These are phyloP conservation scores for Pectinophora gossypiella DNA, from an alignment of 1,140 invertebrate species.

Conservation along the genomic window DNA sequence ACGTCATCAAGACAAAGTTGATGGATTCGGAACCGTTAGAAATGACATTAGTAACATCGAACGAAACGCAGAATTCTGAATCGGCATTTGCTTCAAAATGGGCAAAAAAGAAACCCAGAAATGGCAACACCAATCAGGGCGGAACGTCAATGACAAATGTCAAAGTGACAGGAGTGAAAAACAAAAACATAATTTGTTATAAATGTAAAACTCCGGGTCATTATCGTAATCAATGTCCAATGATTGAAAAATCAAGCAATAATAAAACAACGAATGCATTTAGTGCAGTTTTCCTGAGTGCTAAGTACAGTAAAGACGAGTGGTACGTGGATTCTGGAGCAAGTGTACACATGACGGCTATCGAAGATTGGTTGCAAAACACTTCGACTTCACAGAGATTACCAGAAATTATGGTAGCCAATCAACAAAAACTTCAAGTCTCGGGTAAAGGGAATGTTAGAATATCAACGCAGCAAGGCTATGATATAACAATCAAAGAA, in stretches of 20 bases:
- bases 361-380: slow-evolving; percentile 19
- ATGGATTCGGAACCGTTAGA: slow-evolving; percentile 10
- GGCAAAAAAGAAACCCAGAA: too few relatives aligned
- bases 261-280: slow-evolving; percentile 18
- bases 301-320: slow-evolving; percentile 18
- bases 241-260: neutral
- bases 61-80: neutral
- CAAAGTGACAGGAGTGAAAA: too few relatives aligned
- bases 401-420: slow-evolving; percentile 34
- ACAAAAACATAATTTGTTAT: neutral
- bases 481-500: slow-evolving; percentile 19
- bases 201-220: too few relatives aligned
- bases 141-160: too few relatives aligned
- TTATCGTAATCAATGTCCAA: slow-evolving; percentile 10
- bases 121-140: neutral
- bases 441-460: slow-evolving; percentile 29
- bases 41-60: too few relatives aligned
- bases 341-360: slow-evolving; percentile 20
- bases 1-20: slow-evolving; percentile 26
- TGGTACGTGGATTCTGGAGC: slow-evolving; percentile 27
- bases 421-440: slow-evolving; percentile 31
- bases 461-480: slow-evolving; percentile 17
- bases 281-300: slow-evolving; percentile 17
- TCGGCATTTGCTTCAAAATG: too few relatives aligned
- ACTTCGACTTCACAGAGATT: slow-evolving; percentile 8